Conservation (phyloP, 2,113 vertebrate species). For the Lethenteron camtschaticum region DNA sequence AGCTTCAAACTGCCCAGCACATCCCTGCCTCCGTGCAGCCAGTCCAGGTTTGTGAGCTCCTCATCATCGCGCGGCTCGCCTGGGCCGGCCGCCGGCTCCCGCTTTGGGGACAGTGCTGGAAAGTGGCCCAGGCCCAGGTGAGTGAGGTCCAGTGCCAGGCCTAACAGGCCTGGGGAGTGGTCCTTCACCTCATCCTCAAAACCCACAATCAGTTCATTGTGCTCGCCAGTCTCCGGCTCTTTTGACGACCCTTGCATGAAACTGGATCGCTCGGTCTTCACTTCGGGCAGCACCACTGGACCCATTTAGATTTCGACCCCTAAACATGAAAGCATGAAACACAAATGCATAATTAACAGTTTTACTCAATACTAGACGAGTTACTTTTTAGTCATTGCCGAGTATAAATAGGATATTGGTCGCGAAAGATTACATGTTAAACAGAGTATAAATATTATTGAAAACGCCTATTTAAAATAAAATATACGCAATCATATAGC, state of each 20-base stretch:
- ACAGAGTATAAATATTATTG: no score
- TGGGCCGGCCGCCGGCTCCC: neutral
- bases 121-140: conserved; percentile 3
- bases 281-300: conserved; percentile 97
- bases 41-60: conserved; percentile 92
- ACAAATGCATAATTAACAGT: no score
- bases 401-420: no score
- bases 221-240: no score
- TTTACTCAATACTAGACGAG: no score
- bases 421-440: no score
- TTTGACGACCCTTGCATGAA: conserved; percentile 19
- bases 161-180: neutral
- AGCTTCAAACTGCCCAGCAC: conserved; percentile 68
- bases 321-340: neutral
- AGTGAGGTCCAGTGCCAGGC: neutral
- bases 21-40: conserved; percentile 89
- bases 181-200: no score
- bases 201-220: no score
- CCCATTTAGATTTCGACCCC: conserved; percentile 79
- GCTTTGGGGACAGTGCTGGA: conserved; percentile 4
- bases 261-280: conserved; percentile 87
- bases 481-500: no score
- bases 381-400: no score
- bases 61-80: conserved; percentile 32
- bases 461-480: no score